Evolutionary conservation across 2,113 vertebrate genomes (phyloP).

Genomic region (Tragelaphus buxtoni): DNA sequence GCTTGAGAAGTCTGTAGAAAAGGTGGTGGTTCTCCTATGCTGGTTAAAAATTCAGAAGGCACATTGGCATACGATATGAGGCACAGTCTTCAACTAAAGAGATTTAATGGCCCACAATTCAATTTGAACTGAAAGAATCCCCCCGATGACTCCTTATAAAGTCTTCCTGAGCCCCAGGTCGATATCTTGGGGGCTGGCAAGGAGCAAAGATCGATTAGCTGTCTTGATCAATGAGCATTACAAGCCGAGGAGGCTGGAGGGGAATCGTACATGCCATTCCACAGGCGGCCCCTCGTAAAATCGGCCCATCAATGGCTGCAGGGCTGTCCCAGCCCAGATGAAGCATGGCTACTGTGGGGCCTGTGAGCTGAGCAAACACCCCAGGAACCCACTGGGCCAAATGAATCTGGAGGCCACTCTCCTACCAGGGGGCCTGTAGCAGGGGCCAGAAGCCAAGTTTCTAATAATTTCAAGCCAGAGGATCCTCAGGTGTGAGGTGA

Average conservation of each 20-base stretch:
- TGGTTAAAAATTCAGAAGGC: slow-evolving; percentile 78
- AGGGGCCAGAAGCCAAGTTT: slow-evolving; percentile 4
- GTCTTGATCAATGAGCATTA: slow-evolving; percentile 80
- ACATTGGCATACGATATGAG: slow-evolving; percentile 67
- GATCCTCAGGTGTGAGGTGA: neutral
- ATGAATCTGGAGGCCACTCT: neutral
- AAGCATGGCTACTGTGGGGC: slow-evolving; percentile 27
- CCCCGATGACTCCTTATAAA: slow-evolving; percentile 80
- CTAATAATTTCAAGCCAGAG: neutral
- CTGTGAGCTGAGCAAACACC: slow-evolving; percentile 44
- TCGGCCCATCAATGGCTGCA: slow-evolving; percentile 1
- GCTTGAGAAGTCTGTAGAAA: slow-evolving; percentile 53
- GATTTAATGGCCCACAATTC: slow-evolving; percentile 81
- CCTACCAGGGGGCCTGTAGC: neutral
- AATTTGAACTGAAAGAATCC: slow-evolving; percentile 82
- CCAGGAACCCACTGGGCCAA: neutral
- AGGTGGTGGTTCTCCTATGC: slow-evolving; percentile 35
- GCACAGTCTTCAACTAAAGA: slow-evolving; percentile 77
- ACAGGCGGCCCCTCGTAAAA: slow-evolving; percentile 56
- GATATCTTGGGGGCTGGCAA: slow-evolving; percentile 79
- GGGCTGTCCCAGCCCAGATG: slow-evolving; percentile 31
- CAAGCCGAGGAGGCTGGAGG: slow-evolving; percentile 76
- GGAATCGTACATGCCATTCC: slow-evolving; percentile 17
- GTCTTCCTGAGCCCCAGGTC: slow-evolving; percentile 80
- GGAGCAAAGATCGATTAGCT: slow-evolving; percentile 82